phyloP scores from a whole-genome alignment of 1,140 invertebrate genomes.

The Homalodisca vitripennis region DNA sequence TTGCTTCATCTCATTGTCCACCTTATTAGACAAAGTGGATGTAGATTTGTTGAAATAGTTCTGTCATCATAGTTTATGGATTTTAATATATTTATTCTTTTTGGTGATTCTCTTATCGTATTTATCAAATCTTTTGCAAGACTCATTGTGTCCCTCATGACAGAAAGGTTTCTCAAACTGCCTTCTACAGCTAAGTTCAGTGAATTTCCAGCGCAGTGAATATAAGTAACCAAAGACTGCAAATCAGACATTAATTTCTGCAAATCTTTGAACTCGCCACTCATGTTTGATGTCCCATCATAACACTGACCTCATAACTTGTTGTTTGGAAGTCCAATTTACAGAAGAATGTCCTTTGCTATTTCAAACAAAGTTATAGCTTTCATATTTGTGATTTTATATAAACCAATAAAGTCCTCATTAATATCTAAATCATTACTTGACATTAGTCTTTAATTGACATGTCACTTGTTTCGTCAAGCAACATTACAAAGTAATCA shows the following conservation, averaged over 20 bases:
- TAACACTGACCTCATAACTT: conserved; percentile 27
- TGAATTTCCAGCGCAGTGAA: conserved; percentile 29
- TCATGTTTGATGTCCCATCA: conserved; percentile 28
- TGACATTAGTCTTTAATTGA: conserved; percentile 2
- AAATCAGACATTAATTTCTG: conserved; percentile 24
- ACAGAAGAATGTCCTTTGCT: conserved; percentile 16
- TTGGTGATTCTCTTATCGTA: conserved; percentile 16
- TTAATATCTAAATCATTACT: not conserved
- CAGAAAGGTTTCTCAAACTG: not conserved
- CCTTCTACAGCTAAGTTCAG: conserved; percentile 27
- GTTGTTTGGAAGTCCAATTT: conserved; percentile 3
- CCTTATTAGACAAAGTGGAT: not conserved
- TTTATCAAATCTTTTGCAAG: conserved; percentile 20
- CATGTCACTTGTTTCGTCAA: conserved; percentile 16
- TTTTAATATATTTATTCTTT: conserved; percentile 6
- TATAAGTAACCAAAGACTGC: conserved; percentile 23
- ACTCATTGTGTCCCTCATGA: not conserved
- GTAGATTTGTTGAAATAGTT: not conserved
- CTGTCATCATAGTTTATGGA: not conserved
- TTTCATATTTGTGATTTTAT: conserved; percentile 2
- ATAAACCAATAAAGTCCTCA: conserved; percentile 27
- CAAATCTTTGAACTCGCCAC: conserved; percentile 13
- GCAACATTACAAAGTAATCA: too few relatives aligned
- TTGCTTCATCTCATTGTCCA: not conserved
- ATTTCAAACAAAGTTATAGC: conserved; percentile 32